These are phyloP conservation scores for Rambutsinella grinnellia DNA, from an alignment of 2,888 invertebrate genomes.

Conservation along the genomic window DNA sequence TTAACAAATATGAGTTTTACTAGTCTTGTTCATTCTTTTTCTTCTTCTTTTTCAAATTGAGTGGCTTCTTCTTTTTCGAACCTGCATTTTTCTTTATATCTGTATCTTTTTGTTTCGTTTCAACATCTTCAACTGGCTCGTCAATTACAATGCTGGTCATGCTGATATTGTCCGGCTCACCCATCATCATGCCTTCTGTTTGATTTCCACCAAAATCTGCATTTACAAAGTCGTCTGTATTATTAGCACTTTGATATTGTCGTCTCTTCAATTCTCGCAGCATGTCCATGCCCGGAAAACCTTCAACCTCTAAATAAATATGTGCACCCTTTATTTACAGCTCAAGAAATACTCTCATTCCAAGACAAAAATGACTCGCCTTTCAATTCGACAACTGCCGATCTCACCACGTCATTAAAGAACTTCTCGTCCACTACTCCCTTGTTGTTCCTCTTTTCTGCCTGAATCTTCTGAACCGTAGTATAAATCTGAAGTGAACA, in stretches of 20 bases:
- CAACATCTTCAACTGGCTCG: too few relatives aligned
- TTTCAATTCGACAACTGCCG: slow-evolving; percentile 21
- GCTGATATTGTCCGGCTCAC: too few relatives aligned
- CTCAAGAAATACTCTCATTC: neutral
- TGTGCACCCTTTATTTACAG: neutral
- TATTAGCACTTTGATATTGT: too few relatives aligned
- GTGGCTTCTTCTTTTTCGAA: too few relatives aligned
- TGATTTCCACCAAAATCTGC: too few relatives aligned
- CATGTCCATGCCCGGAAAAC: slow-evolving; percentile 36
- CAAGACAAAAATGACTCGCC: slow-evolving; percentile 14
- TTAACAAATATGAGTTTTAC: too few relatives aligned
- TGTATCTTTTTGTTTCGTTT: too few relatives aligned
- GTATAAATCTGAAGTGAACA: slow-evolving; percentile 47
- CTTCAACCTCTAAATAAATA: slow-evolving; percentile 22
- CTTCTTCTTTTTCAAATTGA: neutral
- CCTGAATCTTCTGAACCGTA: slow-evolving; percentile 38
- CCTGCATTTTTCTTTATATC: too few relatives aligned
- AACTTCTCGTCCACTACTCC: slow-evolving; percentile 1
- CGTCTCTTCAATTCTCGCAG: slow-evolving; percentile 33
- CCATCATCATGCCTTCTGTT: too few relatives aligned
- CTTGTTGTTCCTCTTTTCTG: slow-evolving; percentile 20
- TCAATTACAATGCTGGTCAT: too few relatives aligned
- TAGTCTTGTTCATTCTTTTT: too few relatives aligned
- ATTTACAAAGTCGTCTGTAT: too few relatives aligned
- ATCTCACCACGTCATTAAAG: slow-evolving; percentile 9